Conservation (phyloP, 2,797 vertebrate species). For the Chelidonichthys spinosus region DNA sequence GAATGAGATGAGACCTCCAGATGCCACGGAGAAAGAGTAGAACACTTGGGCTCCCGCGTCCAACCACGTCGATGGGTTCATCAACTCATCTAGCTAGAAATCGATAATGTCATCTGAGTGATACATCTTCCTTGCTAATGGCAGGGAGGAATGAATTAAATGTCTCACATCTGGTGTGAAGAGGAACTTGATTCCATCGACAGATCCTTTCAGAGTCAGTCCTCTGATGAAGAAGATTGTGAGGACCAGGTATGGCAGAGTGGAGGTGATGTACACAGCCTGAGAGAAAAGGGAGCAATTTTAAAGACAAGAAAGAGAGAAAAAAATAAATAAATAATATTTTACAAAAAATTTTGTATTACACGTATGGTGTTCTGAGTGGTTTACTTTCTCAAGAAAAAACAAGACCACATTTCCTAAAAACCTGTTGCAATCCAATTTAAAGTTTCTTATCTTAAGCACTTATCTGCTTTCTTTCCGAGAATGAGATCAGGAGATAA, state of each 20-base stretch:
- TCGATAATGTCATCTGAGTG: slow-evolving; percentile 5
- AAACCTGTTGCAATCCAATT: too few relatives aligned
- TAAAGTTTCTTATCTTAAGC: too few relatives aligned
- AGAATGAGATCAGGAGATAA: too few relatives aligned
- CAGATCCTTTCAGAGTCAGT: slow-evolving; percentile 89
- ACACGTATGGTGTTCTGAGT: too few relatives aligned
- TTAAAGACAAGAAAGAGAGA: too few relatives aligned
- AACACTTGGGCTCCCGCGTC: slow-evolving; percentile 92
- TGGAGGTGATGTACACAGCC: slow-evolving; percentile 92
- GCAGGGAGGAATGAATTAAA: background rate
- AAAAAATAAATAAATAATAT: too few relatives aligned
- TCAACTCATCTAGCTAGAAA: slow-evolving; percentile 84
- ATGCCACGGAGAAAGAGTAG: slow-evolving; percentile 91
- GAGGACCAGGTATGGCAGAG: slow-evolving; percentile 89
- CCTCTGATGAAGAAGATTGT: slow-evolving; percentile 92
- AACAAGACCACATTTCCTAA: too few relatives aligned
- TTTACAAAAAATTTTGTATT: too few relatives aligned
- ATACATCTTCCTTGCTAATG: background rate
- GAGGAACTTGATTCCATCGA: slow-evolving; percentile 86
- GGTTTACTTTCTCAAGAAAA: too few relatives aligned
- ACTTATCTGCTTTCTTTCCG: too few relatives aligned
- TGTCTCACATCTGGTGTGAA: slow-evolving; percentile 86
- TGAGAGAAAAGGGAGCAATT: slow-evolving; percentile 53
- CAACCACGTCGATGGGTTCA: slow-evolving; percentile 88
- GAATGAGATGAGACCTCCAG: slow-evolving; percentile 93